Evolutionary conservation across 2,888 invertebrate genomes (phyloP), one percentile per base, ranked within the genome.

Genomic region (Uropetala carovei): DNA sequence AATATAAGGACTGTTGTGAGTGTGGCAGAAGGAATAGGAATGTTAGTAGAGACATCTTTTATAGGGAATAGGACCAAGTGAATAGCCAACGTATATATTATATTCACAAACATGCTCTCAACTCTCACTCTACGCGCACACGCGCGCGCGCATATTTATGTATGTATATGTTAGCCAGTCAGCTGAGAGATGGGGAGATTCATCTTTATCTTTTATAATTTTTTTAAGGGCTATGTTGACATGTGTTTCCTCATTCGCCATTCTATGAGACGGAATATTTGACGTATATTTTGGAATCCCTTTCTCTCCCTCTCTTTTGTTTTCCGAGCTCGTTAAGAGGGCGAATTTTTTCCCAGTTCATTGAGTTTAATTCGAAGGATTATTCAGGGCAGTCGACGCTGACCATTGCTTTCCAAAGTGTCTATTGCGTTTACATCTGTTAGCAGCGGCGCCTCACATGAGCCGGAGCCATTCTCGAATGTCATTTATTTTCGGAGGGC

Each of bases 181-280:
- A 83, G 83, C 18, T 56, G 83, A 83, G 56, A 83, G 57, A 83
- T 83, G 43, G 56, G 83, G 9, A 57, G 56, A 83, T 56, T 83
- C 83, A 18, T 56, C 56, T 56, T 83, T 7, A n/a, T 30, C 27
- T 75, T 22, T 13, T 13, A 1, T 22, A 14, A 18, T 18, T 18
- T 82, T 43, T 82, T 82, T 82, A 56, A 83, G 57, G 57, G 83
- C n/a, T 56, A 18, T 83, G 83, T 57, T n/a, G 83, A 83, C 83
- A 83, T 43, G 57, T 9, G 83, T 83, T 83, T 83, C 83, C 57
- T n/a, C 57, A 1, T 18, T n/a, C 57, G 13, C 4, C 13, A 30
- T 11, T 11, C 57, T 56, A 18, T 43, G 43, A 1, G 5, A 43
- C 1, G 43, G 43, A 43, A 43, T 27, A 75, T 75, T 56, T 57